Percentiles rank a stretch among this genome's conserved stretches.
Evolutionary conservation across 2,113 vertebrate genomes (phyloP).

Genomic region (Chloebia gouldiae): DNA sequence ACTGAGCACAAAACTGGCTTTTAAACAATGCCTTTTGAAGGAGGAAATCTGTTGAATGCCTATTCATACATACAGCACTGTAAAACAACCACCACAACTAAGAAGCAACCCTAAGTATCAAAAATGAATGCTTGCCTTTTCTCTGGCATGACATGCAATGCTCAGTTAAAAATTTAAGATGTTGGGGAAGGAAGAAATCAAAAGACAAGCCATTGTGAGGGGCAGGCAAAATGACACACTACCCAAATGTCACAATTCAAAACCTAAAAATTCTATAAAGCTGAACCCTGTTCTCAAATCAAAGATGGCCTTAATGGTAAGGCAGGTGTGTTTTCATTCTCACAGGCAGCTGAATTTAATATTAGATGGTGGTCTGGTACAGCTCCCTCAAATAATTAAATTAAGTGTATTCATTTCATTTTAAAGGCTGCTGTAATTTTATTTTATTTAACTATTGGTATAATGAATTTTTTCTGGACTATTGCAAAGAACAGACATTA

Average conservation of each 20-base stretch:
- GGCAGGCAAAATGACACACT: not conserved
- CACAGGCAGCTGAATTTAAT: not conserved
- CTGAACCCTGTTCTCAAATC: not conserved
- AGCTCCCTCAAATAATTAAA: not conserved
- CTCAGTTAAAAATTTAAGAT: not conserved
- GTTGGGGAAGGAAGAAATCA: not conserved
- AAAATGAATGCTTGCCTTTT: not conserved
- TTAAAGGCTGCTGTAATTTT: not conserved
- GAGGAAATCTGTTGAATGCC: not conserved
- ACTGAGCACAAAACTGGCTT: not conserved
- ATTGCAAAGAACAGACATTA: not conserved
- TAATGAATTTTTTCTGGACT: not conserved
- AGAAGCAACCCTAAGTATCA: not conserved
- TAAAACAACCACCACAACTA: constrained; percentile 27
- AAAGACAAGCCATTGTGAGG: not conserved
- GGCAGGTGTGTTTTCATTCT: not conserved
- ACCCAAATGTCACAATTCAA: not conserved
- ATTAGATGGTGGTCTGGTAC: not conserved
- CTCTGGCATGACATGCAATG: not conserved
- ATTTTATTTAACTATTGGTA: not conserved
- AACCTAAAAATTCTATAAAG: not conserved
- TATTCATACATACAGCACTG: constrained; percentile 23
- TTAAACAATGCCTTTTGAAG: not conserved
- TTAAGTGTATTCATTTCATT: not conserved
- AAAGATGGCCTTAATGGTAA: not conserved